These are phyloP conservation scores for Mormyrus iriodes DNA, from an alignment of 2,113 vertebrate genomes.

Conservation along the genomic window DNA sequence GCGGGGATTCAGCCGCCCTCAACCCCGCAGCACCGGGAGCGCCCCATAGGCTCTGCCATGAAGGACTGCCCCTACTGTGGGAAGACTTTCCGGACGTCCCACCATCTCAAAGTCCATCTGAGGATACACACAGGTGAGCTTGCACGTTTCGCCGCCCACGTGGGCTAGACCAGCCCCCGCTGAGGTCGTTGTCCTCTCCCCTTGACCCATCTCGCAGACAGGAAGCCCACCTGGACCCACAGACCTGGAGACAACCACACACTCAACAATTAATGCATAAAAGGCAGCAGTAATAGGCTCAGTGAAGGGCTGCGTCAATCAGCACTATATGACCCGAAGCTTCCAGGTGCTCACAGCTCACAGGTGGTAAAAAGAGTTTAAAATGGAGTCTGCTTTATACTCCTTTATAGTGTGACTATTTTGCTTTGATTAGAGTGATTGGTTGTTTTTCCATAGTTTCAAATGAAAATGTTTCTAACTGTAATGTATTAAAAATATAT, in stretches of 20 bases:
- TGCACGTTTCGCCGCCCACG: background rate
- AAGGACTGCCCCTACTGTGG: conserved; percentile 98
- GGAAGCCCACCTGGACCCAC: background rate
- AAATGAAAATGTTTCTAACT: background rate
- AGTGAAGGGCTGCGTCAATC: background rate
- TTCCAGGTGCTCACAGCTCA: background rate
- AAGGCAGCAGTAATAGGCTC: background rate
- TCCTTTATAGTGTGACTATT: background rate
- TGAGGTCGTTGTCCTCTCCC: background rate
- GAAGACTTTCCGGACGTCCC: conserved; percentile 96
- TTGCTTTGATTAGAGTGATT: background rate
- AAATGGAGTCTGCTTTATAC: background rate
- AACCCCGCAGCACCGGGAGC: conserved; percentile 77
- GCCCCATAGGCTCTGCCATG: conserved; percentile 84
- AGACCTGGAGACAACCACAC: background rate
- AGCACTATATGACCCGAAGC: background rate
- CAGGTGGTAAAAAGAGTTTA: background rate
- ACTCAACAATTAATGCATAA: background rate
- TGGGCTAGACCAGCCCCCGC: background rate
- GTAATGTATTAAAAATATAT: background rate
- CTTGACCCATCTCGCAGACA: background rate
- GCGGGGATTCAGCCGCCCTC: conserved; percentile 69
- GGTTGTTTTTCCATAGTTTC: background rate
- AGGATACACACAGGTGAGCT: conserved; percentile 95
- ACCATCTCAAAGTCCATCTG: conserved; percentile 98